phyloP scores from a whole-genome alignment of 1,140 invertebrate species.

The Hirudo medicinalis region DNA sequence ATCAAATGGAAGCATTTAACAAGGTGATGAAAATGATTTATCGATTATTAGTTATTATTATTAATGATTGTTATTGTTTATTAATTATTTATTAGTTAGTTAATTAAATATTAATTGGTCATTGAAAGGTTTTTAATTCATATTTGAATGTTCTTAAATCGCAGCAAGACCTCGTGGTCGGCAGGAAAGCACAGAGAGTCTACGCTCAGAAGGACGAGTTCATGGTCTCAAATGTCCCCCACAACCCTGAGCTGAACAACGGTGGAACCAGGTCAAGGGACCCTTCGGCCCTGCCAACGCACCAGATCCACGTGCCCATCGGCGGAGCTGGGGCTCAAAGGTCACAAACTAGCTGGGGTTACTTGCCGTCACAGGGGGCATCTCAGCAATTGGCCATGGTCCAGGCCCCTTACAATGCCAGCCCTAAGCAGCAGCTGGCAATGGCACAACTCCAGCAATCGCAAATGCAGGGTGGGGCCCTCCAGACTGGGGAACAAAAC shows the following conservation, averaged over 20 bases:
- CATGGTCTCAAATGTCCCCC: neutral
- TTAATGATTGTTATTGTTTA: no score
- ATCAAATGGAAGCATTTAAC: neutral
- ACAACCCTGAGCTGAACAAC: neutral
- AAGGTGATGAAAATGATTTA: neutral
- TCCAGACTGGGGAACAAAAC: neutral
- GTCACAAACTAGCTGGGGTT: neutral
- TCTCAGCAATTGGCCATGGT: neutral
- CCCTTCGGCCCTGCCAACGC: neutral
- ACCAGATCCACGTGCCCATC: neutral
- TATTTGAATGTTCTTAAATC: neutral
- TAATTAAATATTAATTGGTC: neutral
- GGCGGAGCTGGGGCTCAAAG: neutral
- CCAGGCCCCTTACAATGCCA: neutral
- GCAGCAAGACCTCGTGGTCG: neutral
- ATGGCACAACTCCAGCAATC: neutral
- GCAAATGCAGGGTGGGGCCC: neutral
- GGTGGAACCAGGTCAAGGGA: neutral
- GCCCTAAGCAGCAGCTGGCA: neutral
- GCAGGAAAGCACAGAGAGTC: neutral
- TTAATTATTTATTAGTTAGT: neutral
- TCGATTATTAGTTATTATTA: no score
- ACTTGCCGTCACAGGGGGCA: neutral
- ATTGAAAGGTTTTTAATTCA: neutral
- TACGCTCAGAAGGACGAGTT: conserved; percentile 5